Conservation (phyloP, 1,140 invertebrate genomes). For the Euura saliciscinereae region DNA sequence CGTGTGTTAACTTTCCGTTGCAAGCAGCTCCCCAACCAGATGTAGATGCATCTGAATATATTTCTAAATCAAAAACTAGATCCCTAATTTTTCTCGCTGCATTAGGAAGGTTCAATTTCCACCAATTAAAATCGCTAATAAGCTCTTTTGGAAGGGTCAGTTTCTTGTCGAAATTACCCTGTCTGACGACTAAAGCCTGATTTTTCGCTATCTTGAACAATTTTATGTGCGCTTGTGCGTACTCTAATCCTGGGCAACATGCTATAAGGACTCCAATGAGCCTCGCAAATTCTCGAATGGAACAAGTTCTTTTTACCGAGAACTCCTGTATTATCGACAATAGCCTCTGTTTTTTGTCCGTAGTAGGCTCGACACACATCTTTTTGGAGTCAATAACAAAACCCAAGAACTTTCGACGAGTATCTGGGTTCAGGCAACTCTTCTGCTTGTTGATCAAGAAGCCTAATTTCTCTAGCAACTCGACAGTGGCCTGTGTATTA, state of each 20-base stretch:
- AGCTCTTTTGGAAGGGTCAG: background rate
- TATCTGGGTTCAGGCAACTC: constrained; percentile 21
- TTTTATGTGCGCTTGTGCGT: constrained; percentile 20
- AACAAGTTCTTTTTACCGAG: background rate
- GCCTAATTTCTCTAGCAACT: constrained; percentile 30
- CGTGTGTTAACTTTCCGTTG: constrained; percentile 28
- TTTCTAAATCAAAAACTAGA: constrained; percentile 35
- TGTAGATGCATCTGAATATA: constrained; percentile 45
- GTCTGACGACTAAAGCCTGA: constrained; percentile 8
- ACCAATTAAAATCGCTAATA: background rate
- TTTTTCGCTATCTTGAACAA: constrained; percentile 19
- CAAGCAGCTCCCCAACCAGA: constrained; percentile 45
- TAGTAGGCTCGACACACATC: background rate
- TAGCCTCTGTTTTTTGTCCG: too few relatives aligned
- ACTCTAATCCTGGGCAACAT: constrained; percentile 13
- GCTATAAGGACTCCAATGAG: constrained; percentile 18
- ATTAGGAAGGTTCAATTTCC: background rate
- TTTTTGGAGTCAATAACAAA: constrained; percentile 33
- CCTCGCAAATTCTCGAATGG: constrained; percentile 16
- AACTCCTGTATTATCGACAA: too few relatives aligned
- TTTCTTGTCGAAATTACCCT: background rate
- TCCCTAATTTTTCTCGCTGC: constrained; percentile 12
- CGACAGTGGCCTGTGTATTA: constrained; percentile 20
- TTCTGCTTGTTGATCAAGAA: constrained; percentile 32
- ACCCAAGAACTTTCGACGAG: constrained; percentile 29